A percentile compares a stretch with the other conserved stretches of the same genome.
These are phyloP conservation scores for Agonopterix subpropinquella DNA, from an alignment of 2,888 invertebrate genomes.

Conservation along the genomic window DNA sequence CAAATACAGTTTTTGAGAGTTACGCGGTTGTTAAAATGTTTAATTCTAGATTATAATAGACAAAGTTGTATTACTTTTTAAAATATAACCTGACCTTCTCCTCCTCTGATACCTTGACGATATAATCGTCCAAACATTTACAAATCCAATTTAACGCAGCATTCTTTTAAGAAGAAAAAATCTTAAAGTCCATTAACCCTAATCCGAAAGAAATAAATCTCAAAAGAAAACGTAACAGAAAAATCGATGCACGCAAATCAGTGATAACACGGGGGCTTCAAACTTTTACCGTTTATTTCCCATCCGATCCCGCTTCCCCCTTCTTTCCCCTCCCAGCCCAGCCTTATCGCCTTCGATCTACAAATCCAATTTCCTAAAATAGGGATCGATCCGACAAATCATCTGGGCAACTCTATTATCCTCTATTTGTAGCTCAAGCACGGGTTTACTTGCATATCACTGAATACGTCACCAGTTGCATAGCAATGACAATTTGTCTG, in stretches of 20 bases:
- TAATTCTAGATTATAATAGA: too few relatives aligned
- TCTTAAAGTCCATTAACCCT: neutral
- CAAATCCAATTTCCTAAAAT: conserved; percentile 77
- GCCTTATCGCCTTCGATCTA: conserved; percentile 69
- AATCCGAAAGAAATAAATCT: conserved; percentile 41
- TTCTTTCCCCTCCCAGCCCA: conserved; percentile 29
- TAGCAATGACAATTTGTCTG: neutral
- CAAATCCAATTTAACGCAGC: too few relatives aligned
- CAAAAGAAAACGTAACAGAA: conserved; percentile 23
- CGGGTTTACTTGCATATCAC: too few relatives aligned
- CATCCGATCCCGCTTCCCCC: conserved; percentile 7
- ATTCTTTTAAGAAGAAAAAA: neutral
- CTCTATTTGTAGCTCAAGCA: conserved; percentile 9
- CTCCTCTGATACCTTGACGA: too few relatives aligned
- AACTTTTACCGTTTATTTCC: conserved; percentile 58
- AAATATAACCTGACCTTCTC: too few relatives aligned
- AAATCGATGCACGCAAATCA: conserved; percentile 71
- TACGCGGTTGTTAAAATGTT: too few relatives aligned
- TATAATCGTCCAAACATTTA: too few relatives aligned
- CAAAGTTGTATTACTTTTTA: too few relatives aligned
- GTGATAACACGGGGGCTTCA: conserved; percentile 59
- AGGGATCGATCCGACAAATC: conserved; percentile 75
- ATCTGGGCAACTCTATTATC: conserved; percentile 69
- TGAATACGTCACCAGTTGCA: too few relatives aligned
- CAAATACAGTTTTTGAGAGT: too few relatives aligned